phyloP scores from a whole-genome alignment of 2,888 invertebrate genomes.

The Taenaris catops region DNA sequence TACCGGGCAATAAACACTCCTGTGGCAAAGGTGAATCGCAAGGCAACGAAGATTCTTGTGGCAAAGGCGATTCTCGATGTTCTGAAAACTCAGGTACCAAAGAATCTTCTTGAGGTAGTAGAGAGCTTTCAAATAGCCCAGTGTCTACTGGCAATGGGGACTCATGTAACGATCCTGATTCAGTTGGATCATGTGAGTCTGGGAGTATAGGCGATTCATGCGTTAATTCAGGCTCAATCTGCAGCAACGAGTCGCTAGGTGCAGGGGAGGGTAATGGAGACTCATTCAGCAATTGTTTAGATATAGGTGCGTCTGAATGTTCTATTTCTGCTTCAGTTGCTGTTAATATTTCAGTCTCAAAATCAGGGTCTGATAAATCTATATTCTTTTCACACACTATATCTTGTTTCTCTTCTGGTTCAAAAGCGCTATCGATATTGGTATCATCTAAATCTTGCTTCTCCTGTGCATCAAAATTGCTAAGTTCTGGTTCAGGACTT shows the following conservation, averaged over 20 bases:
- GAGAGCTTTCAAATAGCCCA: conserved; percentile 31
- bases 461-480: conserved; percentile 9
- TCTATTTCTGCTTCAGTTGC: too few relatives aligned
- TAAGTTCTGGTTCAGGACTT: conserved; percentile 25
- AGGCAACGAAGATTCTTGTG: conserved; percentile 28
- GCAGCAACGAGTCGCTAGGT: conserved; percentile 11
- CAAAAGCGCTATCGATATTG: too few relatives aligned
- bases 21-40: conserved; percentile 30
- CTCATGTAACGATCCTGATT: conserved; percentile 30
- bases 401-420: too few relatives aligned
- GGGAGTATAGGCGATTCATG: conserved; percentile 11
- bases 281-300: too few relatives aligned
- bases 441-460: conserved; percentile 17
- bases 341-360: too few relatives aligned
- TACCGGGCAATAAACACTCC: conserved; percentile 31
- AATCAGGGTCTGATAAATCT: conserved; percentile 18
- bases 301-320: too few relatives aligned
- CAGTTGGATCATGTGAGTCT: conserved; percentile 15
- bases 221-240: conserved; percentile 9
- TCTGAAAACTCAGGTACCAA: too few relatives aligned
- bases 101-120: conserved; percentile 26
- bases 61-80: too few relatives aligned
- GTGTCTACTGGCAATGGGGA: conserved; percentile 30
- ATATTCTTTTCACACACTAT: too few relatives aligned
- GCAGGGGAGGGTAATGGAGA: conserved; percentile 21